These are phyloP conservation scores for Aix galericulata DNA, from an alignment of 2,113 vertebrate species.

Conservation along the genomic window DNA sequence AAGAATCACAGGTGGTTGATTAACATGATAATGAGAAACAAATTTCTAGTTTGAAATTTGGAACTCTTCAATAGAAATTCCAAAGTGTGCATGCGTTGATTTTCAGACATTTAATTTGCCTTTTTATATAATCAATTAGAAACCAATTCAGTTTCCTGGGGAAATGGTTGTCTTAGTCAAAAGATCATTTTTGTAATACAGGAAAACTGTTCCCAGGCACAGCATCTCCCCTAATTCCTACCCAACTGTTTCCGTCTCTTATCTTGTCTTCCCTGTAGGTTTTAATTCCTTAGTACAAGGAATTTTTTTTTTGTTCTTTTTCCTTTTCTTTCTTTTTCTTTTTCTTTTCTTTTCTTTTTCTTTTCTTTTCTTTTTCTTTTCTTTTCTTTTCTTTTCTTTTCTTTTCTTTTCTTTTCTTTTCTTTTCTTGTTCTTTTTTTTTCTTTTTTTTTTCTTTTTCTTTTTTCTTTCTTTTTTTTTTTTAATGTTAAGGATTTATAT, in stretches of 20 bases:
- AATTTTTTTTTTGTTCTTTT: too few relatives aligned
- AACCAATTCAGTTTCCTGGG: neutral
- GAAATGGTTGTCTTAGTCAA: neutral
- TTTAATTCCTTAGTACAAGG: neutral
- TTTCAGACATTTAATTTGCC: neutral
- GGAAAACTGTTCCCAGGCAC: conserved; percentile 1
- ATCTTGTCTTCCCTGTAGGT: neutral
- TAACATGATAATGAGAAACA: neutral
- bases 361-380: too few relatives aligned
- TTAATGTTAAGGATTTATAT: neutral
- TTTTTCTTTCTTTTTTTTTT: neutral
- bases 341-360: too few relatives aligned
- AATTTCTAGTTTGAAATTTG: neutral
- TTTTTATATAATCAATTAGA: neutral
- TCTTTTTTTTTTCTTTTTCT: neutral
- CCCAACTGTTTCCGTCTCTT: neutral
- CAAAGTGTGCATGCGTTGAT: neutral
- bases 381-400: too few relatives aligned
- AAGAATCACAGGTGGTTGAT: neutral
- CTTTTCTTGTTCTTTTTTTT: too few relatives aligned
- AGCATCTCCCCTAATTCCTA: neutral
- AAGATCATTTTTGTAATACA: neutral
- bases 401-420: too few relatives aligned
- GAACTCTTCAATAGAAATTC: neutral
- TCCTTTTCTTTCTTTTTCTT: too few relatives aligned